Conservation (phyloP, 2,113 vertebrate genomes). For the Tupaia tana region DNA sequence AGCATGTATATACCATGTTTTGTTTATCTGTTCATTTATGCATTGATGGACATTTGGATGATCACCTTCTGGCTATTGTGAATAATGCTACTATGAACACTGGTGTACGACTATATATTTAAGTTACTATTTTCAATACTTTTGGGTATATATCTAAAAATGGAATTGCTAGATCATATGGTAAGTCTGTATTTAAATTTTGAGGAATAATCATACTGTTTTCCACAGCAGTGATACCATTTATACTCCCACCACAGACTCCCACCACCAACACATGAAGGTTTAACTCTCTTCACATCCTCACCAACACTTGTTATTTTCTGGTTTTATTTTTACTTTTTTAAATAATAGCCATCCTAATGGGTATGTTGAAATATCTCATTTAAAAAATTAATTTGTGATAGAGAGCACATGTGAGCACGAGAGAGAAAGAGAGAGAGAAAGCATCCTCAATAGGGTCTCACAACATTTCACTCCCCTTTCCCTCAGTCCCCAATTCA, state of each 20-base stretch:
- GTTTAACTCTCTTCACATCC: not conserved
- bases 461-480: too few species aligned
- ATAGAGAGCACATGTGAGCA: too few species aligned
- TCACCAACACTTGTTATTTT: not conserved
- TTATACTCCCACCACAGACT: not conserved
- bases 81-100: not conserved
- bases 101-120: not conserved
- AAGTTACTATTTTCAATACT: not conserved
- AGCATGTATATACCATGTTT: not conserved
- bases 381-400: not conserved
- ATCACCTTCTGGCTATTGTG: too few species aligned
- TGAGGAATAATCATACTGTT: too few species aligned
- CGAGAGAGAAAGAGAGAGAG: too few species aligned
- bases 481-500: too few species aligned
- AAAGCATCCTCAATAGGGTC: too few species aligned
- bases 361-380: not conserved
- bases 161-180: not conserved
- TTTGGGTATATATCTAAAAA: not conserved
- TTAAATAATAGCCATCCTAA: not conserved
- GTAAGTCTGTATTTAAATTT: too few species aligned
- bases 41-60: not conserved
- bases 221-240: too few species aligned
- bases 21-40: not conserved
- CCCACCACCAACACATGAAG: not conserved
- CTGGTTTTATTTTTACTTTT: not conserved